These are phyloP conservation scores for Zingel zingel DNA, from an alignment of 2,113 vertebrate species.

Conservation along the genomic window DNA sequence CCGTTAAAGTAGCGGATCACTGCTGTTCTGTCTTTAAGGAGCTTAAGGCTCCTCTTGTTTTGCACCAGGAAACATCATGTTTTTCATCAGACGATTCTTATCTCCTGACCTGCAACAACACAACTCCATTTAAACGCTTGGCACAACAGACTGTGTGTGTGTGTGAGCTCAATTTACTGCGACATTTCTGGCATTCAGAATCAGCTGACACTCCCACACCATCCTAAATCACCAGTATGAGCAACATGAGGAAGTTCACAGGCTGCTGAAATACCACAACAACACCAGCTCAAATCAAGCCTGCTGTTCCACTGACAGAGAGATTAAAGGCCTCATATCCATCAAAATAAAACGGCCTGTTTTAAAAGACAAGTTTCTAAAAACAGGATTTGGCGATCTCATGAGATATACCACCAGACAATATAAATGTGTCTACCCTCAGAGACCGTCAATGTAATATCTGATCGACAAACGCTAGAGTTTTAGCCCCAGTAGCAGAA, in stretches of 20 bases:
- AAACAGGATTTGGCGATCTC: no score
- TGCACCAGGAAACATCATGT: no score
- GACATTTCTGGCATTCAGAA: constrained; percentile 29
- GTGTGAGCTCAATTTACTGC: neutral
- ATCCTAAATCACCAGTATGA: neutral
- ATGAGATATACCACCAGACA: neutral
- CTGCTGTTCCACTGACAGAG: neutral
- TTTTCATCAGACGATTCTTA: neutral
- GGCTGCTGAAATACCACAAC: neutral
- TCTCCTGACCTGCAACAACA: neutral
- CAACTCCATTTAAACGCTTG: neutral
- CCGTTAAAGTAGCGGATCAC: neutral
- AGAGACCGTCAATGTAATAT: neutral
- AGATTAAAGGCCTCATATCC: neutral
- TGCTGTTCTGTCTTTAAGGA: neutral
- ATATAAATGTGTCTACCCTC: neutral
- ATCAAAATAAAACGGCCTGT: neutral
- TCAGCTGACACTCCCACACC: constrained; percentile 6
- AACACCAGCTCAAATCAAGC: neutral
- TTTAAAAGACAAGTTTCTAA: neutral
- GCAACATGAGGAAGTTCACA: neutral
- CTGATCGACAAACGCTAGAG: neutral
- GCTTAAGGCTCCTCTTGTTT: neutral
- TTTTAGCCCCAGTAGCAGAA: no score
- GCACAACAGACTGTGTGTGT: constrained; percentile 20